Evolutionary conservation across 1,140 invertebrate genomes (phyloP).

Genomic region (Ceratina calcarata): DNA sequence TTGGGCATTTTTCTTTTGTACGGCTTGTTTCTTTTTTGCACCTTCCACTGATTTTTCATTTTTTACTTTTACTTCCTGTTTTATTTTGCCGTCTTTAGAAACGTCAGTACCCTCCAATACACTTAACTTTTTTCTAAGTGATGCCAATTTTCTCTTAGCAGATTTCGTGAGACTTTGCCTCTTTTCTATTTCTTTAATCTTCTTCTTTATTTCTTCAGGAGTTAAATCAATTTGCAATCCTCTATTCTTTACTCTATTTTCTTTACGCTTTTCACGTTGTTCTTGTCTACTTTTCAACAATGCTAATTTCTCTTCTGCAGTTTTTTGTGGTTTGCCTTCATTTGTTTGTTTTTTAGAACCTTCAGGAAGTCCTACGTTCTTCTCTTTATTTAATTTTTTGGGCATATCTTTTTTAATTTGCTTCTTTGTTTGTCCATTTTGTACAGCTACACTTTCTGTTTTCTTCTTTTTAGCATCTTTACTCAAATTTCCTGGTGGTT

Average conservation of each 20-base stretch:
- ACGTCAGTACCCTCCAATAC: conserved; percentile 33
- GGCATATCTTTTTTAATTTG: neutral
- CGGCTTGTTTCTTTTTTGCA: conserved; percentile 71
- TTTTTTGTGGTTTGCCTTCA: neutral
- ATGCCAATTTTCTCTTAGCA: conserved; percentile 59
- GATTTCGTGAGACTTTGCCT: conserved; percentile 59
- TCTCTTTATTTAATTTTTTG: neutral
- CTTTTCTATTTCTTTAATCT: conserved; percentile 56
- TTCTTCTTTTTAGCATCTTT: conserved; percentile 28
- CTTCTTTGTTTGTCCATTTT: conserved; percentile 36
- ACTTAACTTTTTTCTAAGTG: conserved; percentile 57
- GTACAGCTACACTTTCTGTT: neutral
- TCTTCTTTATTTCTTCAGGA: conserved; percentile 58
- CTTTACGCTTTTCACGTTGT: conserved; percentile 17
- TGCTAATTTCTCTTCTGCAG: neutral
- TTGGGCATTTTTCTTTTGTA: conserved; percentile 46
- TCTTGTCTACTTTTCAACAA: neutral
- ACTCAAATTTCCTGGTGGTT: neutral
- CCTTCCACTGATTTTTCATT: neutral
- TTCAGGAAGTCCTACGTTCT: conserved; percentile 10
- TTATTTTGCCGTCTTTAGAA: neutral
- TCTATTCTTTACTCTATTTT: conserved; percentile 6
- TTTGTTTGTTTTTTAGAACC: neutral
- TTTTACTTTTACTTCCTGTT: neutral
- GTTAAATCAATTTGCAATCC: neutral